These are phyloP conservation scores for Scortum barcoo DNA, from an alignment of 2,113 vertebrate species.

Conservation along the genomic window DNA sequence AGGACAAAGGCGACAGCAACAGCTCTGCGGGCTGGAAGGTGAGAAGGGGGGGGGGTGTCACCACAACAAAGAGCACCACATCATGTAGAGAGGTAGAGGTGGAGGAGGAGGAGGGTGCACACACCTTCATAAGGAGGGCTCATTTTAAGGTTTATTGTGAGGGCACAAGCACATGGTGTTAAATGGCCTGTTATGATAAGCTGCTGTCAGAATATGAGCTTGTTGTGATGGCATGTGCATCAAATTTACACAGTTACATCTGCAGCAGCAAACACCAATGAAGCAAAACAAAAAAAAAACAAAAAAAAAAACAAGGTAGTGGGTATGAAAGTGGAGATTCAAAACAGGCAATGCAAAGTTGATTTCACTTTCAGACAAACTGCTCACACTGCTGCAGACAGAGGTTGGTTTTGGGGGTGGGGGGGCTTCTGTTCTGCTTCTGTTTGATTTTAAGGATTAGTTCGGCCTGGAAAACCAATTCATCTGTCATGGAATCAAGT, in stretches of 20 bases:
- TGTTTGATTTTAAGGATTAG: slow-evolving; percentile 78
- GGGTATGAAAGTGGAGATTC: slow-evolving; percentile 24
- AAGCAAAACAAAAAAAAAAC: too few species aligned
- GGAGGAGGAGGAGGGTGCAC: background rate
- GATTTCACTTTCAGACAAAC: slow-evolving; percentile 52
- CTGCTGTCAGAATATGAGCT: slow-evolving; percentile 1
- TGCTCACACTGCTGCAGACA: slow-evolving; percentile 46
- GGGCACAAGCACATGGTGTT: slow-evolving; percentile 18
- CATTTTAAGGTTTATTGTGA: background rate
- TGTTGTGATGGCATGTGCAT: background rate
- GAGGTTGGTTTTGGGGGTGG: too few species aligned
- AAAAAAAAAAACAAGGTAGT: background rate
- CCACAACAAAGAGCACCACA: slow-evolving; percentile 54
- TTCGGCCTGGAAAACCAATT: slow-evolving; percentile 79
- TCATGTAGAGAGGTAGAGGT: slow-evolving; percentile 3
- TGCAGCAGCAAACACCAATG: background rate
- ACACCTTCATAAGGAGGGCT: background rate
- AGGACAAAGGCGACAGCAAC: slow-evolving; percentile 99
- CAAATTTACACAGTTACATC: background rate
- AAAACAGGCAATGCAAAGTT: slow-evolving; percentile 50
- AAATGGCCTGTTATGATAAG: background rate
- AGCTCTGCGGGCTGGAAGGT: slow-evolving; percentile 99
- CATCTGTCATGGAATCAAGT: slow-evolving; percentile 78
- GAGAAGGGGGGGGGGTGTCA: slow-evolving; percentile 65
- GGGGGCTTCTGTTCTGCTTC: too few species aligned